phyloP scores from a whole-genome alignment of 2,113 vertebrate genomes.

The Indicator maculatus region DNA sequence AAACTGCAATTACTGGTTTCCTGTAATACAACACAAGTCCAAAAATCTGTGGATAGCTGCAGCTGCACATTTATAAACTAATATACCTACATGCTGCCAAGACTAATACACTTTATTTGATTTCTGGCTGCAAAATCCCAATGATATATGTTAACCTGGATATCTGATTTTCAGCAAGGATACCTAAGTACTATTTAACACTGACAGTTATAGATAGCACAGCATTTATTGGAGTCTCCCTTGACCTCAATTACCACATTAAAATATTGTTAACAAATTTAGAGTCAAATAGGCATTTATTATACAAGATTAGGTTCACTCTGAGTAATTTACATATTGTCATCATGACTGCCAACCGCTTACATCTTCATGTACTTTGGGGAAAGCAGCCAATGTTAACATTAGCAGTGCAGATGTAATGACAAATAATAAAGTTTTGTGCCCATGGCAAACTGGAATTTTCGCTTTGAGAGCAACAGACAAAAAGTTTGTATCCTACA shows the following conservation, averaged over 20 bases:
- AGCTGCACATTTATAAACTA: slow-evolving; percentile 46
- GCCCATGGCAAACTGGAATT: neutral
- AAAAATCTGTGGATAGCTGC: slow-evolving; percentile 22
- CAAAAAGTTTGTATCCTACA: neutral
- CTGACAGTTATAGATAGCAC: slow-evolving; percentile 71
- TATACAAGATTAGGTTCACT: slow-evolving; percentile 69
- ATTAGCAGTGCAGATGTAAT: slow-evolving; percentile 7
- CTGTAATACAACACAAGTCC: slow-evolving; percentile 16
- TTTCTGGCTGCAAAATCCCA: slow-evolving; percentile 46
- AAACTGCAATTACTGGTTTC: slow-evolving; percentile 33
- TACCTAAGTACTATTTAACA: slow-evolving; percentile 58
- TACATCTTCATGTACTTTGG: slow-evolving; percentile 59
- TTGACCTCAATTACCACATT: slow-evolving; percentile 78
- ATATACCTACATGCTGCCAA: slow-evolving; percentile 45
- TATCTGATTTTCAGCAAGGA: slow-evolving; percentile 61
- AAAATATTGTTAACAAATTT: slow-evolving; percentile 82
- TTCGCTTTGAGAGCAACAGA: neutral
- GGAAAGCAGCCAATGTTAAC: slow-evolving; percentile 60
- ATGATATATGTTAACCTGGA: slow-evolving; percentile 53
- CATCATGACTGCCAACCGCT: slow-evolving; percentile 64
- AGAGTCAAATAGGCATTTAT: slow-evolving; percentile 75
- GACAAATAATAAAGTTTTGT: slow-evolving; percentile 34
- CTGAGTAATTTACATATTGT: slow-evolving; percentile 75
- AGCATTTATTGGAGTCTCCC: slow-evolving; percentile 64
- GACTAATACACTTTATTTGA: slow-evolving; percentile 57